Percentiles rank a stretch among this genome's conserved stretches.
Conservation (phyloP, 2,888 invertebrate genomes). For the Thera obeliscata region DNA sequence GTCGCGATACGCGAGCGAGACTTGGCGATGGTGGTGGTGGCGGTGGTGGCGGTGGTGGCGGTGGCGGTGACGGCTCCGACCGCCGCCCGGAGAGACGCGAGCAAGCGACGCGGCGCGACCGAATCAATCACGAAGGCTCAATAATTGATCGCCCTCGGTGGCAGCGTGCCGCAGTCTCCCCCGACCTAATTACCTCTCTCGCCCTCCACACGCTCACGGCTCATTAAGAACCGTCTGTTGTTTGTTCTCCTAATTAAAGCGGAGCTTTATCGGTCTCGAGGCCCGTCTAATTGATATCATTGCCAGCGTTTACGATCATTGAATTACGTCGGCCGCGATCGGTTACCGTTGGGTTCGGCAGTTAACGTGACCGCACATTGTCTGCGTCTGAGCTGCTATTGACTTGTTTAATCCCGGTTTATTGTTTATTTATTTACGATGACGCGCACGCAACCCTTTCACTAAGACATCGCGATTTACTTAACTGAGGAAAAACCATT, state of each 20-base stretch:
- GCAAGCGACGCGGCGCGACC: slow-evolving; percentile 31
- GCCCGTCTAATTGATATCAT: slow-evolving; percentile 83
- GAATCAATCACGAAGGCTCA: slow-evolving; percentile 78
- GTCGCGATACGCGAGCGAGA: slow-evolving; percentile 35
- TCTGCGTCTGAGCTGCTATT: slow-evolving; percentile 74
- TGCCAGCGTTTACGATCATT: slow-evolving; percentile 83
- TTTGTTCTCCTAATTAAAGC: slow-evolving; percentile 84
- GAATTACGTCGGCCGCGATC: slow-evolving; percentile 79
- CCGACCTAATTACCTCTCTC: slow-evolving; percentile 78
- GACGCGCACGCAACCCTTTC: slow-evolving; percentile 20
- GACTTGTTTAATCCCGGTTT: slow-evolving; percentile 80
- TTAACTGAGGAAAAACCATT: neutral
- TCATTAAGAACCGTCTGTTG: slow-evolving; percentile 83
- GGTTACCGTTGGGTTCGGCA: slow-evolving; percentile 73
- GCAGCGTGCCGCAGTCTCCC: slow-evolving; percentile 59
- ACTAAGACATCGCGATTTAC: neutral
- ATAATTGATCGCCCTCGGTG: slow-evolving; percentile 74
- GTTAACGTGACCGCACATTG: slow-evolving; percentile 82
- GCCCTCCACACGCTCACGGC: slow-evolving; percentile 79
- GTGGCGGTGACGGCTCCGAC: neutral
- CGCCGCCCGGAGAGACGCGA: slow-evolving; percentile 7
- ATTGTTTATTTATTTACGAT: slow-evolving; percentile 78
- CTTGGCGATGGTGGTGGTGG: neutral
- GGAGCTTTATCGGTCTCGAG: slow-evolving; percentile 81
- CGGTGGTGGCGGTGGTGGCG: slow-evolving; percentile 2